Evolutionary conservation across 2,888 invertebrate genomes (phyloP).

Genomic region (Stegophylla sp.): DNA sequence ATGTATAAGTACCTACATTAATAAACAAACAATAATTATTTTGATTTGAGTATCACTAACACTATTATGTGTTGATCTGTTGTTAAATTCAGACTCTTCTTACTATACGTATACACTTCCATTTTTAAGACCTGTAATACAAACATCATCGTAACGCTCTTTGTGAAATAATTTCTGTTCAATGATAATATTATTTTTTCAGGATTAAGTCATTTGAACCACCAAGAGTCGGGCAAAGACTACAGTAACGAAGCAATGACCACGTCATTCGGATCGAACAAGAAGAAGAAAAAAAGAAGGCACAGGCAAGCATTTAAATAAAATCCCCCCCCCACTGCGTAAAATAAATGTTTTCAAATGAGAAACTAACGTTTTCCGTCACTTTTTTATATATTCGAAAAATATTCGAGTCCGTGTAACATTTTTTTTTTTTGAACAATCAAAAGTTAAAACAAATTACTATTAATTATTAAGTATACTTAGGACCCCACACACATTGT

Average conservation of each 20-base stretch:
- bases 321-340: slow-evolving; percentile 17
- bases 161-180: background rate
- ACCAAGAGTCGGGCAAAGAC: slow-evolving; percentile 80
- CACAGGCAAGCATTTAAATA: slow-evolving; percentile 75
- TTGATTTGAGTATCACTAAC: too few relatives aligned
- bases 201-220: slow-evolving; percentile 75
- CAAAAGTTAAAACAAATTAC: background rate
- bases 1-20: too few relatives aligned
- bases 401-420: too few relatives aligned
- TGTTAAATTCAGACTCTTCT: background rate
- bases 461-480: background rate
- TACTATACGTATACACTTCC: too few relatives aligned
- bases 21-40: too few relatives aligned
- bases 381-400: too few relatives aligned
- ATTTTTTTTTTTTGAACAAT: too few relatives aligned
- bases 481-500: background rate
- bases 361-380: background rate
- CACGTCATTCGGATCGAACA: slow-evolving; percentile 76
- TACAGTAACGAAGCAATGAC: slow-evolving; percentile 82
- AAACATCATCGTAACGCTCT: background rate
- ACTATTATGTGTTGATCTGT: background rate
- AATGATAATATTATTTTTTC: slow-evolving; percentile 63
- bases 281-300: slow-evolving; percentile 93
- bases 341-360: background rate
- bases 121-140: background rate